Evolutionary conservation across 2,113 vertebrate species (phyloP), one percentile per base, ranked within the genome.

Genomic region (Lanius collurio): DNA sequence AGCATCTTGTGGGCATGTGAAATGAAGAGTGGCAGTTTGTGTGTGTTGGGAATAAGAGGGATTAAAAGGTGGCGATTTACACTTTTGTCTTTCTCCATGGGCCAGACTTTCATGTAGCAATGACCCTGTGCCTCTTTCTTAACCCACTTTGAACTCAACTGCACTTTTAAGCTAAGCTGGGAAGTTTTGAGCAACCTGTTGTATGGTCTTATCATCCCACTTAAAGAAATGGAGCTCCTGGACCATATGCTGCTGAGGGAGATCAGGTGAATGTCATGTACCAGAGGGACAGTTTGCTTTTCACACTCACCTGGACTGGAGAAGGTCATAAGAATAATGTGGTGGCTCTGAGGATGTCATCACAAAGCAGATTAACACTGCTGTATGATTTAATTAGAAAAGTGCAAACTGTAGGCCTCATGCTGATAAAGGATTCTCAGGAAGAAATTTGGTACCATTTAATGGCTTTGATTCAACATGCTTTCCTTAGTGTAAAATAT

Each of bases 191-290:
- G 42, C 44, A 64, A 7, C 37, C 42, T 50, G 22, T 50, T 68
- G 6, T 20, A 3, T 39, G 41, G 31, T 35, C 7, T 50, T 18
- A 14, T 2, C 3, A 2, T 53, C 59, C 24, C 10, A 2, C n/a
- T 64, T 39, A 9, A 56, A 60, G 33, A 50, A 59, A 10, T 30
- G 83, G 15, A 50, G 44, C 42, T 83, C 26, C 62, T 82, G 69
- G 57, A 6, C 27, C 23, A 7, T 37, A 4, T 5, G 1, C 31
- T 91, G 3, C 11, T 63, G 9, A 4, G 12, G 49, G 23, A 73
- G 50, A 37, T 35, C 42, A 60, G n/a, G 62, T 92, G 79, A 27
- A 10, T 64, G 31, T 15, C 12, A 23, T 9, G 46, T 20, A 30
- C 16, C 30, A 15, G n/a, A 39, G 63, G 31, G n/a, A 70, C 49